These are phyloP conservation scores for Drosophila prosaltans DNA, from an alignment of 1,140 invertebrate genomes.

Conservation along the genomic window DNA sequence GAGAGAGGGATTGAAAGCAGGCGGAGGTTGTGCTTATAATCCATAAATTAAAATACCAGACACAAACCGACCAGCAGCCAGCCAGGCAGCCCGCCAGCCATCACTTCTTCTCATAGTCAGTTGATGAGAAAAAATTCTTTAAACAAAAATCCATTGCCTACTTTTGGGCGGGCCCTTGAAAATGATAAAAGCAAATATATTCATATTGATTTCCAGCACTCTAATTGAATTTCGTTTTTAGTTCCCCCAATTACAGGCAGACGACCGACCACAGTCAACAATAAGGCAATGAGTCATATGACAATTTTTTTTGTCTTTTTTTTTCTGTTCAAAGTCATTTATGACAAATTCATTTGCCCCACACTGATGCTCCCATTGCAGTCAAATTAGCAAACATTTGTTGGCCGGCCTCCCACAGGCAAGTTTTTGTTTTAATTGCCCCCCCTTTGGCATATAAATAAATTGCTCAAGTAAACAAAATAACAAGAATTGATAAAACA, in stretches of 20 bases:
- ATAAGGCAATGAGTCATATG: neutral
- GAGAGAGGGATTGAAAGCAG: neutral
- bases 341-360: slow-evolving; percentile 61
- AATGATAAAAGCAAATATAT: slow-evolving; percentile 15
- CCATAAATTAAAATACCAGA: slow-evolving; percentile 65
- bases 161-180: slow-evolving; percentile 59
- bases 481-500: slow-evolving; percentile 15
- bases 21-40: slow-evolving; percentile 50
- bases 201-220: slow-evolving; percentile 18
- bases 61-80: slow-evolving; percentile 42
- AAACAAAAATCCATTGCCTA: slow-evolving; percentile 31
- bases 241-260: slow-evolving; percentile 14
- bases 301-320: neutral
- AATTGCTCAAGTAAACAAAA: slow-evolving; percentile 65
- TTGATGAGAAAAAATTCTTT: neutral
- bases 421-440: slow-evolving; percentile 38
- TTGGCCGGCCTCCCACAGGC: slow-evolving; percentile 67
- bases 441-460: slow-evolving; percentile 52
- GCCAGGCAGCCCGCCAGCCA: neutral
- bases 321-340: slow-evolving; percentile 49
- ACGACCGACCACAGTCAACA: neutral
- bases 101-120: neutral
- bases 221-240: slow-evolving; percentile 61
- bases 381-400: slow-evolving; percentile 60
- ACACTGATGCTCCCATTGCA: slow-evolving; percentile 27